Percentiles rank a stretch among this genome's conserved stretches.
Evolutionary conservation across 2,888 invertebrate species (phyloP).

Genomic region (Nemurella pictetii): DNA sequence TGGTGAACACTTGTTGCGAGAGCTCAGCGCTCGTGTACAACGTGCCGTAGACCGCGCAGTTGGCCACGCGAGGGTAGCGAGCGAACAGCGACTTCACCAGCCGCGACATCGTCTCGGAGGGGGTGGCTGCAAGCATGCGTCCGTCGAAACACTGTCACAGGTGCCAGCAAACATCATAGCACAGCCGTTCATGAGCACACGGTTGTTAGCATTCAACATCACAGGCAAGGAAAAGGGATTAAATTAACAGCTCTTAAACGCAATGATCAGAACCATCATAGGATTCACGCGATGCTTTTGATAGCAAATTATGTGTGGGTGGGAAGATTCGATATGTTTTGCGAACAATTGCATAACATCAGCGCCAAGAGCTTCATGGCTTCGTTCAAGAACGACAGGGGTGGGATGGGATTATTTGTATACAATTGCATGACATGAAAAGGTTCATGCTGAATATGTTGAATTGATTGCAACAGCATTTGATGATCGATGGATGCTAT

Average conservation of each 20-base stretch:
- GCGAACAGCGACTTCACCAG: constrained; percentile 50
- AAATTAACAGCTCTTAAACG: background rate
- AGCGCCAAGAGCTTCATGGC: too few relatives aligned
- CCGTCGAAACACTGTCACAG: background rate
- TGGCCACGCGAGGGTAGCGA: constrained; percentile 55
- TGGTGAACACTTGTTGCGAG: constrained; percentile 74
- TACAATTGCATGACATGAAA: too few relatives aligned
- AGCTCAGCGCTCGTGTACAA: constrained; percentile 80
- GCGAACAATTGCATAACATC: too few relatives aligned
- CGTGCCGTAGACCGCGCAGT: constrained; percentile 69
- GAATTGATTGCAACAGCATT: too few relatives aligned
- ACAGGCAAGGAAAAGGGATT: background rate
- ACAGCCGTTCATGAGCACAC: background rate
- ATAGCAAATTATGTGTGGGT: too few relatives aligned
- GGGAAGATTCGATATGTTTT: too few relatives aligned
- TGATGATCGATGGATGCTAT: too few relatives aligned
- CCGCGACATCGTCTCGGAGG: constrained; percentile 31
- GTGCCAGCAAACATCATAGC: background rate
- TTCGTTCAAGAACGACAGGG: too few relatives aligned
- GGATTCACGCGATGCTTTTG: too few relatives aligned
- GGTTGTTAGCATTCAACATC: background rate
- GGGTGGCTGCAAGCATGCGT: background rate
- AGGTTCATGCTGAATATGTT: too few relatives aligned
- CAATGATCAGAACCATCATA: background rate
- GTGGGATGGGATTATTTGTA: too few relatives aligned